Conservation (phyloP, 2,113 vertebrate genomes). For the Heliornis fulica region DNA sequence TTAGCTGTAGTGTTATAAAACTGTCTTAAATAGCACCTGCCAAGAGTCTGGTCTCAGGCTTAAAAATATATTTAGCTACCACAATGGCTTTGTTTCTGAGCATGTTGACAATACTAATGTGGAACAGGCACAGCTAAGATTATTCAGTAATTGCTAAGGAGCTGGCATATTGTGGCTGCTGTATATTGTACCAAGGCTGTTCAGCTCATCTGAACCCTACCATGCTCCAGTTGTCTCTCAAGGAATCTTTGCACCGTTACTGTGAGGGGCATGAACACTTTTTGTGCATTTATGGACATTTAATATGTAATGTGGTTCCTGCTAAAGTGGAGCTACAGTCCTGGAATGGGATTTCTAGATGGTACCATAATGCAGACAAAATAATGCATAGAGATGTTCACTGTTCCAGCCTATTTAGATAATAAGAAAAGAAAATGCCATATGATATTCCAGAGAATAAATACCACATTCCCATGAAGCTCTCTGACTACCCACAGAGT, state of each 20-base stretch:
- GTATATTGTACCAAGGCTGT: not conserved
- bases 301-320: not conserved
- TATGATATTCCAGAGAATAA: not conserved
- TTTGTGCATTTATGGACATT: not conserved
- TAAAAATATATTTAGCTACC: not conserved
- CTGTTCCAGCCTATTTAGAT: not conserved
- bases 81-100: not conserved
- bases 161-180: not conserved
- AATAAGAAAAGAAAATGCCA: not conserved
- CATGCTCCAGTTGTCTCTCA: not conserved
- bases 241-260: not conserved
- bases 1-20: constrained; percentile 9
- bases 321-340: not conserved
- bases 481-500: not conserved
- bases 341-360: not conserved
- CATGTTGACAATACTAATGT: not conserved
- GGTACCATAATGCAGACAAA: not conserved
- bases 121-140: not conserved
- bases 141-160: not conserved
- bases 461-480: not conserved
- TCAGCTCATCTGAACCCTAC: not conserved
- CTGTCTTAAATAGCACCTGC: constrained; percentile 16
- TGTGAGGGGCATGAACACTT: not conserved
- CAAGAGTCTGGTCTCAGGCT: not conserved
- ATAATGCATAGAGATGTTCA: not conserved